Conservation (phyloP, 2,797 vertebrate species). For the Hirundo rustica region DNA sequence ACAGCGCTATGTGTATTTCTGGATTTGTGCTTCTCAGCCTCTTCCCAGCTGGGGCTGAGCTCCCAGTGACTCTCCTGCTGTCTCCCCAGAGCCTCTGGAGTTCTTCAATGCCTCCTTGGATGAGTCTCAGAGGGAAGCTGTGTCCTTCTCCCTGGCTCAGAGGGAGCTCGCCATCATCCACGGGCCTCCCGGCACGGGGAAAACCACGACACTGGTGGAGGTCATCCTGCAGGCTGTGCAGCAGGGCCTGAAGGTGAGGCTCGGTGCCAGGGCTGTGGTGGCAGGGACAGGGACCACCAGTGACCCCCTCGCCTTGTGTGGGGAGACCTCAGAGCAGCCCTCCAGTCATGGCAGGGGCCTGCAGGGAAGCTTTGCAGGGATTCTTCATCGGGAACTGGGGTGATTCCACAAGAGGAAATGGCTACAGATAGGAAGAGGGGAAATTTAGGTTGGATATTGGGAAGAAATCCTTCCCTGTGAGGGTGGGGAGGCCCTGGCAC, state of each 20-base stretch:
- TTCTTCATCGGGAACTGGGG: background rate
- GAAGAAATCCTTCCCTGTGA: background rate
- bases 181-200: slow-evolving; percentile 94
- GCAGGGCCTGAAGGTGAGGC: slow-evolving; percentile 86
- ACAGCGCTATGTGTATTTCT: background rate
- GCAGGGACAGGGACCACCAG: background rate
- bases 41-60: background rate
- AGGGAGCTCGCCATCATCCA: slow-evolving; percentile 94
- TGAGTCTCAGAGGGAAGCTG: slow-evolving; percentile 89
- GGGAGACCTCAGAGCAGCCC: background rate
- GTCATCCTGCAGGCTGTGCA: slow-evolving; percentile 89
- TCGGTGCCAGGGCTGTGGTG: background rate
- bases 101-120: slow-evolving; percentile 86
- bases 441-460: background rate
- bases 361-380: too few species aligned
- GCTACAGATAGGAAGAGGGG: background rate
- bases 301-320: background rate
- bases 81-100: slow-evolving; percentile 74
- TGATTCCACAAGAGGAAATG: background rate
- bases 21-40: background rate
- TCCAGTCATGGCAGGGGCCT: background rate
- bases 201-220: slow-evolving; percentile 95
- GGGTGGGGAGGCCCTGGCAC: accelerated
- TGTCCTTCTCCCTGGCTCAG: slow-evolving; percentile 88
- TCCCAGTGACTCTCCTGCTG: background rate